phyloP scores from a whole-genome alignment of 2,113 vertebrate species.

The Phyllostomus discolor region DNA sequence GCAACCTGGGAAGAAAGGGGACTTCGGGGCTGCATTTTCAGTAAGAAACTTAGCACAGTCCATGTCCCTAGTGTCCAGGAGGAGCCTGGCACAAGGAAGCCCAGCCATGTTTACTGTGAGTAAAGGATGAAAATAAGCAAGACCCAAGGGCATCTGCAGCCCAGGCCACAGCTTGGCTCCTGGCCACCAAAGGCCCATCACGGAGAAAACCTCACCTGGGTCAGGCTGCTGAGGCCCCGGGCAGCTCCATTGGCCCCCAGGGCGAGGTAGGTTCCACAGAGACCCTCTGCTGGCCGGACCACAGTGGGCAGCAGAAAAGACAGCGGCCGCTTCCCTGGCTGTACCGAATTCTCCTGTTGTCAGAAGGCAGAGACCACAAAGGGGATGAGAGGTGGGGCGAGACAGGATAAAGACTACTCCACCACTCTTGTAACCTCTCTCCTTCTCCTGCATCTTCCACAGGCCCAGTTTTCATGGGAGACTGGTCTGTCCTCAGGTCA shows the following conservation, averaged over 20 bases:
- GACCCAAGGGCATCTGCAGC: not conserved
- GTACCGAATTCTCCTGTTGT: conserved; percentile 86
- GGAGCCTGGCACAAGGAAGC: not conserved
- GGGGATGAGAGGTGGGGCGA: not conserved
- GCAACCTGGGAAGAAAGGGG: not conserved
- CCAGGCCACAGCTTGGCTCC: not conserved
- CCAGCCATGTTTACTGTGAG: not conserved
- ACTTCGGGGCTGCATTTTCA: not conserved
- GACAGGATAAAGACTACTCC: not conserved
- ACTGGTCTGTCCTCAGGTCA: not conserved
- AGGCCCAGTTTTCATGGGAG: not conserved
- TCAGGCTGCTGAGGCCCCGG: conserved; percentile 89
- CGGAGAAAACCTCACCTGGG: conserved; percentile 84
- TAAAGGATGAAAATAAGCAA: not conserved
- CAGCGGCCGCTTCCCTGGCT: conserved; percentile 89
- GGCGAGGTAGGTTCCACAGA: conserved; percentile 94
- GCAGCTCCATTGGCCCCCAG: conserved; percentile 91
- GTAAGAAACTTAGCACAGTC: not conserved
- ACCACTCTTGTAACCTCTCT: not conserved
- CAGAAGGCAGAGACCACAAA: conserved; percentile 37
- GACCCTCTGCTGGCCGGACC: conserved; percentile 89
- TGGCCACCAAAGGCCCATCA: not conserved
- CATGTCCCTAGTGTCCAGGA: not conserved
- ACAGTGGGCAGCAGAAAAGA: conserved; percentile 95
- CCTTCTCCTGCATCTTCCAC: not conserved